A percentile compares a stretch with the other conserved stretches of the same genome.
phyloP scores from a whole-genome alignment of 2,888 invertebrate species.

The Scrobipalpa costella region DNA sequence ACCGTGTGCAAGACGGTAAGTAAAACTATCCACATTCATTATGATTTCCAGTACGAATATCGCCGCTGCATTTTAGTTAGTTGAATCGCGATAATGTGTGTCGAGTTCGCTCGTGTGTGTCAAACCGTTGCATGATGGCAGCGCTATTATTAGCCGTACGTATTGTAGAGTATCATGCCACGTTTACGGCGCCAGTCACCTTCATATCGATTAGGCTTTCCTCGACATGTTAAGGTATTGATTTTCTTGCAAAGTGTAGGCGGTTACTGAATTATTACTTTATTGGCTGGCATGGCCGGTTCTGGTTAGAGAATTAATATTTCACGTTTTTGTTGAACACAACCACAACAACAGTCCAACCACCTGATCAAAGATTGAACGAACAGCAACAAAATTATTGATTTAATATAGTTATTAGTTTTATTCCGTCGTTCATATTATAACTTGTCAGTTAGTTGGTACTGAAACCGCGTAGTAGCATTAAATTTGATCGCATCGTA shows the following conservation, averaged over 20 bases:
- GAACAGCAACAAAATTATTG: neutral
- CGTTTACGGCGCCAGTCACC: conserved; percentile 61
- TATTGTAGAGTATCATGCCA: conserved; percentile 54
- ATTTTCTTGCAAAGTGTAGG: conserved; percentile 34
- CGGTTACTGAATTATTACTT: conserved; percentile 20
- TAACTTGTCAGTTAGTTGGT: conserved; percentile 7
- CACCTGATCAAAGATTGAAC: neutral
- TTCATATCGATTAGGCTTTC: conserved; percentile 64
- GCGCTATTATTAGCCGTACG: conserved; percentile 62
- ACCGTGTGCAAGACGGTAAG: conserved; percentile 74
- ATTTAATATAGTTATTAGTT: neutral
- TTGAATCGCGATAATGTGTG: conserved; percentile 31
- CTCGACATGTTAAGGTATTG: conserved; percentile 38
- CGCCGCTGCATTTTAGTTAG: conserved; percentile 31
- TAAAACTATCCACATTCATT: conserved; percentile 42
- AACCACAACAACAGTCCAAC: neutral
- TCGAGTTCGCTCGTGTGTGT: conserved; percentile 45
- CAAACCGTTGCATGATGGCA: conserved; percentile 64
- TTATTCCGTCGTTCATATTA: conserved; percentile 7
- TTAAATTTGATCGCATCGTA: conserved; percentile 40
- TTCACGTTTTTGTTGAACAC: neutral
- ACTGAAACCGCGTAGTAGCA: conserved; percentile 6
- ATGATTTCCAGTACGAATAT: conserved; percentile 18
- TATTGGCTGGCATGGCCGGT: neutral
- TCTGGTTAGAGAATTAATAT: conserved; percentile 5